Evolutionary conservation across 2,113 vertebrate genomes (phyloP).

Genomic region (Epinephelus cyanopodus): DNA sequence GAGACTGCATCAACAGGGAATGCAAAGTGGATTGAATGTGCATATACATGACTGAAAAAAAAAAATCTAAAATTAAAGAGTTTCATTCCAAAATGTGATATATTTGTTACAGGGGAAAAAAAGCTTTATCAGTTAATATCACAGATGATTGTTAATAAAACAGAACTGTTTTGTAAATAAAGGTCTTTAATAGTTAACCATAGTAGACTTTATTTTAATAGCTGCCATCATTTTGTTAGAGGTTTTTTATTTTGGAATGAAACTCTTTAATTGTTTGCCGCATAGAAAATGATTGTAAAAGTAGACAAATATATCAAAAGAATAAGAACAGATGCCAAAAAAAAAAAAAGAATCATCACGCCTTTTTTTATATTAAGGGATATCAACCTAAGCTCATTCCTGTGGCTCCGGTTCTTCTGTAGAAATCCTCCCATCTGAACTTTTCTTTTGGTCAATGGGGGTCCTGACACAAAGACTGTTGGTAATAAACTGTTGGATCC

Average conservation of each 20-base stretch:
- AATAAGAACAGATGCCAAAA: constrained; percentile 80
- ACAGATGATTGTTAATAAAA: constrained; percentile 45
- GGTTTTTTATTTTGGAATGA: constrained; percentile 75
- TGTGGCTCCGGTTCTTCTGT: constrained; percentile 61
- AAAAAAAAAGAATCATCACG: constrained; percentile 69
- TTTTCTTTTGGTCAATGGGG: constrained; percentile 60
- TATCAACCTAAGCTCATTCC: constrained; percentile 58
- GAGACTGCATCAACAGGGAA: constrained; percentile 64
- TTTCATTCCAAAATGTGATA: constrained; percentile 78
- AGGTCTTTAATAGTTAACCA: constrained; percentile 23
- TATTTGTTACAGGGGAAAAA: constrained; percentile 42
- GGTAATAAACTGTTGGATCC: constrained; percentile 70
- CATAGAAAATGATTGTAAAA: constrained; percentile 79
- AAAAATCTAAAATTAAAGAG: constrained; percentile 57
- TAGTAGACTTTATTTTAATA: constrained; percentile 72
- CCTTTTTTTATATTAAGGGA: constrained; percentile 74
- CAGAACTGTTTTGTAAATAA: constrained; percentile 64
- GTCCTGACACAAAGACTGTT: constrained; percentile 61
- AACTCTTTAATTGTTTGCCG: constrained; percentile 71
- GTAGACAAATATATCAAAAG: constrained; percentile 71
- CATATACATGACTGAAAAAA: constrained; percentile 60
- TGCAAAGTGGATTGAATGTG: constrained; percentile 74
- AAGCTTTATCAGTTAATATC: constrained; percentile 40
- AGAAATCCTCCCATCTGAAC: constrained; percentile 61
- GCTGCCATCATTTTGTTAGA: constrained; percentile 61